Conservation (phyloP, 2,888 invertebrate genomes). For the Lycia hirtaria region DNA sequence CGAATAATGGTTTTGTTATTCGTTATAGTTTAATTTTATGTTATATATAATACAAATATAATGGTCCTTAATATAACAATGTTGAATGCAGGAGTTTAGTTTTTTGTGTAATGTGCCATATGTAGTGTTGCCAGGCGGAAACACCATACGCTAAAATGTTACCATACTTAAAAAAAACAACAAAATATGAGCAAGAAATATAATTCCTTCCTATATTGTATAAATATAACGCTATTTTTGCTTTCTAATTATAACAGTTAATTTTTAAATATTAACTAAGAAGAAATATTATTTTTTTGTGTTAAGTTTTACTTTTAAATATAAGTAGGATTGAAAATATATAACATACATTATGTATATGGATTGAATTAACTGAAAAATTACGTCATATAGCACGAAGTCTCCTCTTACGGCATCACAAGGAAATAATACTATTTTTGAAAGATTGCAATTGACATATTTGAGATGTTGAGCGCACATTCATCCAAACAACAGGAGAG, state of each 20-base stretch:
- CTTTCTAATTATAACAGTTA: slow-evolving; percentile 75
- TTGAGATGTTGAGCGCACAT: no score
- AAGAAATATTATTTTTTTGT: slow-evolving; percentile 65
- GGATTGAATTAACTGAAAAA: slow-evolving; percentile 30
- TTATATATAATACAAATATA: slow-evolving; percentile 46
- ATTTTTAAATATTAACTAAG: slow-evolving; percentile 73
- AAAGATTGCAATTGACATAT: slow-evolving; percentile 10
- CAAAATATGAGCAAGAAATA: slow-evolving; percentile 56
- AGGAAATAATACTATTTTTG: neutral
- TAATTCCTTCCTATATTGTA: slow-evolving; percentile 73
- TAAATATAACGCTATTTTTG: slow-evolving; percentile 76
- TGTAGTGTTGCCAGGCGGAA: slow-evolving; percentile 78
- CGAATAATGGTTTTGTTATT: slow-evolving; percentile 47
- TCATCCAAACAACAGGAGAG: no score
- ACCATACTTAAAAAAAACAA: slow-evolving; percentile 68
- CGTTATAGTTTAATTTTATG: slow-evolving; percentile 54
- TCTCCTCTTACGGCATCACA: slow-evolving; percentile 19
- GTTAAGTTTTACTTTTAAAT: slow-evolving; percentile 70
- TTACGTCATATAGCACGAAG: slow-evolving; percentile 1
- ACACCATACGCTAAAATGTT: slow-evolving; percentile 78
- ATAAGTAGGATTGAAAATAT: slow-evolving; percentile 76
- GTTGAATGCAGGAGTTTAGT: slow-evolving; percentile 57
- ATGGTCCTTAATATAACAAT: slow-evolving; percentile 82
- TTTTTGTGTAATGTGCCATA: slow-evolving; percentile 81
- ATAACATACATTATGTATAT: slow-evolving; percentile 47